phyloP scores from a whole-genome alignment of 2,113 vertebrate genomes.

The Myocastor coypus region DNA sequence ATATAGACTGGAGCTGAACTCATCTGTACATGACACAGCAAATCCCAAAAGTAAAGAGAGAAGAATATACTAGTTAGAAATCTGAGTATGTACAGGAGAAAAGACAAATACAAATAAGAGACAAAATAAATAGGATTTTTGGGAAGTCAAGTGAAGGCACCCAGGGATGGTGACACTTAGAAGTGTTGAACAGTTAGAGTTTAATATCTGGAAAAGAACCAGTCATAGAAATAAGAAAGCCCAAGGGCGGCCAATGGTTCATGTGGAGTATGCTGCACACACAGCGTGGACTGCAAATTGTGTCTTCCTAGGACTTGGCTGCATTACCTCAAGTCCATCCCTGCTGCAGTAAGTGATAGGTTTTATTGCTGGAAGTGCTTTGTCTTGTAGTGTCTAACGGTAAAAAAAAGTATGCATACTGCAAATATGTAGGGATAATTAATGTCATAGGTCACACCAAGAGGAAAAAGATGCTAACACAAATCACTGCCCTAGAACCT shows the following conservation, averaged over 20 bases:
- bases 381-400: slow-evolving; percentile 42
- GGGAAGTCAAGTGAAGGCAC: not conserved
- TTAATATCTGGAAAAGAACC: not conserved
- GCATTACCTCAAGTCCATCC: not conserved
- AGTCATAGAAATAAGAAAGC: not conserved
- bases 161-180: not conserved
- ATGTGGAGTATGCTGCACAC: not conserved
- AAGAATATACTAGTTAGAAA: not conserved
- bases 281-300: not conserved
- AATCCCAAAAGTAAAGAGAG: not conserved
- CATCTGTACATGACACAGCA: not conserved
- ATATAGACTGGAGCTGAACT: not conserved
- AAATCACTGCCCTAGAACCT: slow-evolving; percentile 24
- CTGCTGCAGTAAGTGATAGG: slow-evolving; percentile 40
- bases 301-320: slow-evolving; percentile 61
- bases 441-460: slow-evolving; percentile 50
- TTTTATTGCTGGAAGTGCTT: slow-evolving; percentile 70
- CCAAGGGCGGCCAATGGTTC: not conserved
- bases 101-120: not conserved
- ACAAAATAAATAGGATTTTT: not conserved
- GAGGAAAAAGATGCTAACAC: slow-evolving; percentile 54
- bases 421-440: slow-evolving; percentile 68
- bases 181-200: not conserved
- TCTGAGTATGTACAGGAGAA: not conserved
- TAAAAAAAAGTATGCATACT: slow-evolving; percentile 49